Evolutionary conservation across 2,888 invertebrate genomes (phyloP), one percentile per base, ranked within the genome.

Genomic region (Ganaspis brasiliensis): DNA sequence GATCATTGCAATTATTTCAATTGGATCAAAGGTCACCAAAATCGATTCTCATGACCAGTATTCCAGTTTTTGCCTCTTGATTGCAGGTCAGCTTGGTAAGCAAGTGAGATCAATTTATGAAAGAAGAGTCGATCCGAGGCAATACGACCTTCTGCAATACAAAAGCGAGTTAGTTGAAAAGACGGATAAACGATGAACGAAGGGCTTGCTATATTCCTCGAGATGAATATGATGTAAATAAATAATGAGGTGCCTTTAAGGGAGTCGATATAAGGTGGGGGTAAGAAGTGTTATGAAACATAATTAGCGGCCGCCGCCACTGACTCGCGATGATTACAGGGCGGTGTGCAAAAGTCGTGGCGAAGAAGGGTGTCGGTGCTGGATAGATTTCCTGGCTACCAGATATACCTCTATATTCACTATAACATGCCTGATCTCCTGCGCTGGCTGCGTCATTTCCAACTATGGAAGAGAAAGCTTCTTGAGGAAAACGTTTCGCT

Each of bases 281-380:
- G 89, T 91, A 91, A 91, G 91, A 91, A 91, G 91, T 91, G 91
- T 91, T 91, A 91, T 91, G 91, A 91, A 91, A 91, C 89, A 91
- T 91, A 91, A 91, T 91, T 91, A 91, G 91, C 91, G 89, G 87
- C 88, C 91, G 89, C 91, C 90, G 90, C 91, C 91, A 90, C 91
- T 86, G 90, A 89, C 90, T 91, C 91, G 89, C 91, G 91, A 91
- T 91, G 91, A 91, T 91, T 91, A 91, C 91, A 91, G 91, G 91
- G 91, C 91, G 91, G 91, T 89, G 87, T 86, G 88, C 89, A 84
- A 88, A 88, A 89, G 89, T 89, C 89, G 77, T 81, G 81, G 75
- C 76, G 77, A 75, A 76, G 77, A 77, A 78, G 80, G 80, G 85
- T 83, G 84, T 78, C 84, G 82, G 81, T 80, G 83, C 84, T 79